phyloP scores from a whole-genome alignment of 2,888 invertebrate genomes.

The Caenorhabditis angaria region DNA sequence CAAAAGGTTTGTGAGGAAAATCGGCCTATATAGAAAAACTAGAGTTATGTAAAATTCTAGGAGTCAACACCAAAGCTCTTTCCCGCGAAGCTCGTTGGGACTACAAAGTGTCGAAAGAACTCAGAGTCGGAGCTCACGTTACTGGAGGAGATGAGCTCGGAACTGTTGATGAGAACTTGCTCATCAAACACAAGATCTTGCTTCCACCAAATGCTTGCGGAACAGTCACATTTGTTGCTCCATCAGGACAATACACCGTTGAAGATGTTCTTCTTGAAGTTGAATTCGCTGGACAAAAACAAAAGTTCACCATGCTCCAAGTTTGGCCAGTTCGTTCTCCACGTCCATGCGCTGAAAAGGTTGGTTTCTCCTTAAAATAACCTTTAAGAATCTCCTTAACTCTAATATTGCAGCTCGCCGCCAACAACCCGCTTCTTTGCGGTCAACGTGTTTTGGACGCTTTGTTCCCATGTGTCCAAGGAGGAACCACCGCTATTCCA shows the following conservation, averaged over 20 bases:
- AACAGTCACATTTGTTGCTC: slow-evolving; percentile 93
- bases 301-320: slow-evolving; percentile 94
- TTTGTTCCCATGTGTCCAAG: slow-evolving; percentile 86
- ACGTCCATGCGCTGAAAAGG: slow-evolving; percentile 92
- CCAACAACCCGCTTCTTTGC: slow-evolving; percentile 95
- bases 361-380: neutral
- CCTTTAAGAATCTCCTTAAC: neutral
- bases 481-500: slow-evolving; percentile 72
- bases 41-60: slow-evolving; percentile 22
- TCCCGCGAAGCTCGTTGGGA: slow-evolving; percentile 88
- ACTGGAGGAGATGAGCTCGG: slow-evolving; percentile 96
- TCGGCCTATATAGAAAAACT: neutral
- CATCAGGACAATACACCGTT: slow-evolving; percentile 90
- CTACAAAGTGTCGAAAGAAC: slow-evolving; percentile 80
- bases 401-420: slow-evolving; percentile 79
- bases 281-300: slow-evolving; percentile 94
- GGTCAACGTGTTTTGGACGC: slow-evolving; percentile 98
- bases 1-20: slow-evolving; percentile 81
- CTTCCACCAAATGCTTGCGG: slow-evolving; percentile 93
- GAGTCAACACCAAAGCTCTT: slow-evolving; percentile 88
- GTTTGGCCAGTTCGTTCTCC: slow-evolving; percentile 97
- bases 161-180: slow-evolving; percentile 92
- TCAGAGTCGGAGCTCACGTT: slow-evolving; percentile 91
- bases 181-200: slow-evolving; percentile 96
- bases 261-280: slow-evolving; percentile 95